Percentiles rank a stretch among this genome's conserved stretches.
These are phyloP conservation scores for Orius insidiosus DNA, from an alignment of 1,140 invertebrate species.

Conservation along the genomic window DNA sequence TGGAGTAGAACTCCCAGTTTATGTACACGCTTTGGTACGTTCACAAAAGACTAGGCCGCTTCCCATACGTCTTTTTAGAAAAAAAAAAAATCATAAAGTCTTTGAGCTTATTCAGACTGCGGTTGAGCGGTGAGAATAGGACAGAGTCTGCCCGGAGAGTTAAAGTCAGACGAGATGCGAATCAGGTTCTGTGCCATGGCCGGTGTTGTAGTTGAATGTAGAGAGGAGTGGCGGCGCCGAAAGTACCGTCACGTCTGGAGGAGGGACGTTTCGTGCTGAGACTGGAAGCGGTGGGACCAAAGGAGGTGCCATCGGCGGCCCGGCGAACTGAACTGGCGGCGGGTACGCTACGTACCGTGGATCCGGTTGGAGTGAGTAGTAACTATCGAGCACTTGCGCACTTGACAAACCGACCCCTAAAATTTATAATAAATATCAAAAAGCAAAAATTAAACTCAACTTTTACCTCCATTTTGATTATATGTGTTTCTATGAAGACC, in stretches of 20 bases:
- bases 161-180: constrained; percentile 26
- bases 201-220: constrained; percentile 24
- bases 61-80: too few relatives aligned
- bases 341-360: constrained; percentile 27
- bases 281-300: constrained; percentile 20
- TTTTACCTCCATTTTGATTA: constrained; percentile 19
- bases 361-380: constrained; percentile 26
- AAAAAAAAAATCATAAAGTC: not conserved
- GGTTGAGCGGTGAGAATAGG: constrained; percentile 9
- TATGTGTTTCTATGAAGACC: constrained; percentile 18
- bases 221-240: constrained; percentile 25
- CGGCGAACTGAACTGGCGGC: constrained; percentile 24
- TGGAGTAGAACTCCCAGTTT: not conserved
- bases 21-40: constrained; percentile 7
- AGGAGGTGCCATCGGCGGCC: constrained; percentile 21
- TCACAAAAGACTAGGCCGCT: too few relatives aligned
- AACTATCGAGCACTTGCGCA: constrained; percentile 17
- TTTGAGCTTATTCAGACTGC: constrained; percentile 4
- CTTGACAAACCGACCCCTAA: constrained; percentile 9
- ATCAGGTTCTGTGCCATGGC: constrained; percentile 23
- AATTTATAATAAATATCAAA: not conserved
- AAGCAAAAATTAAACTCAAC: not conserved
- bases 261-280: constrained; percentile 12
- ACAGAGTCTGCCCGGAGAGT: constrained; percentile 6
- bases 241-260: constrained; percentile 24